Conservation (phyloP, 2,113 vertebrate genomes). For the Desmodus rotundus region DNA sequence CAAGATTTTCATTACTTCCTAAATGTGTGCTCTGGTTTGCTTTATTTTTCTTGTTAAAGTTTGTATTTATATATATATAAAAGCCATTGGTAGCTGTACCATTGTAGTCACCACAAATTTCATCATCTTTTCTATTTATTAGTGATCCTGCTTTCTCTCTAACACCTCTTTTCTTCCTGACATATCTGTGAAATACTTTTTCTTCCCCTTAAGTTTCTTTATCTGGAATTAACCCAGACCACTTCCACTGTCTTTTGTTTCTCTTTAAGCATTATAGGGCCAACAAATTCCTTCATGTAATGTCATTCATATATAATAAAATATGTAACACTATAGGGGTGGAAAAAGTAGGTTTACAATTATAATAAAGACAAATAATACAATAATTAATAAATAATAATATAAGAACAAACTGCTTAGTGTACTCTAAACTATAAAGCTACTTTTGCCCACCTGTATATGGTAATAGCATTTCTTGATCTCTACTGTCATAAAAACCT, state of each 20-base stretch:
- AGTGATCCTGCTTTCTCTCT: not conserved
- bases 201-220: not conserved
- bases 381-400: not conserved
- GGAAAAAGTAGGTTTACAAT: not conserved
- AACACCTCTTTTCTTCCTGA: constrained; percentile 8
- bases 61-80: not conserved
- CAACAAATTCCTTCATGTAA: not conserved
- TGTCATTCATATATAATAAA: not conserved
- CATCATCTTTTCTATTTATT: constrained; percentile 29
- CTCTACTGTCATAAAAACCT: not conserved
- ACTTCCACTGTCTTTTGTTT: not conserved
- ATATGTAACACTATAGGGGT: not conserved
- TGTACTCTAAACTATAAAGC: not conserved
- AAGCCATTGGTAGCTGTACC: not conserved
- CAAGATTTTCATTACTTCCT: constrained; percentile 46
- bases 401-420: not conserved
- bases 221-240: not conserved
- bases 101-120: constrained; percentile 12
- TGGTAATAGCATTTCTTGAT: not conserved
- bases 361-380: not conserved
- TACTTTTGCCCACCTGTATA: not conserved
- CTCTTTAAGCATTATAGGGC: not conserved
- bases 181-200: not conserved
- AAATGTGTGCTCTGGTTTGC: not conserved
- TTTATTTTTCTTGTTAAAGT: constrained; percentile 59